Evolutionary conservation across 2,888 invertebrate genomes (phyloP).

Genomic region (Cetonia aurata): DNA sequence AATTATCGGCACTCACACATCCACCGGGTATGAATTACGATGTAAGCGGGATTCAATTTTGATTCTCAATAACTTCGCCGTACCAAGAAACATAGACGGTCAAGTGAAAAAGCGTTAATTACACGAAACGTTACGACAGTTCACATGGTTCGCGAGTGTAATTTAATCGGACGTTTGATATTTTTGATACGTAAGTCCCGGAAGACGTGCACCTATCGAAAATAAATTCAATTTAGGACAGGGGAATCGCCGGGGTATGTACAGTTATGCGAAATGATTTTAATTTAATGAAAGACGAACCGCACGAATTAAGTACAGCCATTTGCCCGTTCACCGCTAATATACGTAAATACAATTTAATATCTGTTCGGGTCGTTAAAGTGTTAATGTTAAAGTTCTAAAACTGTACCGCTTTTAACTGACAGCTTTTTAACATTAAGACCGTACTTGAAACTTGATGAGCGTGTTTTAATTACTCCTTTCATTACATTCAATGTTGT

Average conservation of each 20-base stretch:
- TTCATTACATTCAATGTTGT: constrained; percentile 23
- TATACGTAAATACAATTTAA: constrained; percentile 35
- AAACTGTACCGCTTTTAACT: constrained; percentile 16
- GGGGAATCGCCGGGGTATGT: not conserved
- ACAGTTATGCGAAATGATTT: constrained; percentile 29
- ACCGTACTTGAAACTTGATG: constrained; percentile 31
- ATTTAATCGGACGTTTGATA: constrained; percentile 21
- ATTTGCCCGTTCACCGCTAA: constrained; percentile 1
- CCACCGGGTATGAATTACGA: too few species aligned
- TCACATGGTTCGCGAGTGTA: constrained; percentile 6
- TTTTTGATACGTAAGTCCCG: constrained; percentile 14
- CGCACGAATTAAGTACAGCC: not conserved
- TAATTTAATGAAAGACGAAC: constrained; percentile 21
- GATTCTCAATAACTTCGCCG: constrained; percentile 3
- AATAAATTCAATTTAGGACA: constrained; percentile 26
- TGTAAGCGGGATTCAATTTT: too few species aligned
- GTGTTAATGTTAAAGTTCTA: constrained; percentile 29
- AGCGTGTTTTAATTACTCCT: constrained; percentile 34
- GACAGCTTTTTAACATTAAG: constrained; percentile 31
- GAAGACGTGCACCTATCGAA: constrained; percentile 24
- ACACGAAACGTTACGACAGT: constrained; percentile 14
- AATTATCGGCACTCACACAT: too few species aligned
- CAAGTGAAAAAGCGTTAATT: constrained; percentile 16
- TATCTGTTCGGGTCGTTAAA: constrained; percentile 36
- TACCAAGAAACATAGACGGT: not conserved